These are phyloP conservation scores for Silurus meridionalis DNA, from an alignment of 2,113 vertebrate species.

Conservation along the genomic window DNA sequence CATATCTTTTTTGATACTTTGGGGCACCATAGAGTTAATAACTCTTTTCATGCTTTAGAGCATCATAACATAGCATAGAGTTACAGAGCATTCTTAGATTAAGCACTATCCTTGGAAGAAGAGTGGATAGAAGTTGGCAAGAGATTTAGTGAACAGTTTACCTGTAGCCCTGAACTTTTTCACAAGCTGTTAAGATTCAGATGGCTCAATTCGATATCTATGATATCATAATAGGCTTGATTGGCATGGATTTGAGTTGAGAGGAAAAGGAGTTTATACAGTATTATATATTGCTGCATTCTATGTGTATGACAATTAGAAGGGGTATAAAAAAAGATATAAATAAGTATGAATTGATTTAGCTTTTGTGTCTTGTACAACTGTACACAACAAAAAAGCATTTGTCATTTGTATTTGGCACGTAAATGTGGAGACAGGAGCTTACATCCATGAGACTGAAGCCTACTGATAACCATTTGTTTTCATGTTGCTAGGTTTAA, in stretches of 20 bases:
- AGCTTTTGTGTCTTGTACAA: not conserved
- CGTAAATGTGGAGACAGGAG: not conserved
- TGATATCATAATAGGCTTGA: too few relatives aligned
- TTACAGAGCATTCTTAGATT: not conserved
- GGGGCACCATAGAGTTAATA: too few relatives aligned
- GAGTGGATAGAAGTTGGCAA: too few relatives aligned
- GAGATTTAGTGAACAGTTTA: not conserved
- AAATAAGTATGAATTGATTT: not conserved
- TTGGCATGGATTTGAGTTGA: not conserved
- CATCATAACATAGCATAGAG: not conserved
- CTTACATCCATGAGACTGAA: not conserved
- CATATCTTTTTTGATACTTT: not conserved
- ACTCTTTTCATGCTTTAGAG: too few relatives aligned
- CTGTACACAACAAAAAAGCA: not conserved
- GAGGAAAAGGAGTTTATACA: not conserved
- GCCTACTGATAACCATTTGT: not conserved
- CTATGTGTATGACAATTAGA: not conserved
- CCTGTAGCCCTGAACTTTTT: not conserved
- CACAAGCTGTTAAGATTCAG: not conserved
- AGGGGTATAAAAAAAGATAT: not conserved
- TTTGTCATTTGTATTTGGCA: not conserved
- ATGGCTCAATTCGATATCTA: not conserved
- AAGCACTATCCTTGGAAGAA: not conserved
- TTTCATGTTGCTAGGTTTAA: not conserved
- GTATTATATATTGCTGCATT: not conserved